Percentiles rank a stretch among this genome's conserved stretches.
These are phyloP conservation scores for Cheumatopsyche charites DNA, from an alignment of 1,140 invertebrate genomes.

Conservation along the genomic window DNA sequence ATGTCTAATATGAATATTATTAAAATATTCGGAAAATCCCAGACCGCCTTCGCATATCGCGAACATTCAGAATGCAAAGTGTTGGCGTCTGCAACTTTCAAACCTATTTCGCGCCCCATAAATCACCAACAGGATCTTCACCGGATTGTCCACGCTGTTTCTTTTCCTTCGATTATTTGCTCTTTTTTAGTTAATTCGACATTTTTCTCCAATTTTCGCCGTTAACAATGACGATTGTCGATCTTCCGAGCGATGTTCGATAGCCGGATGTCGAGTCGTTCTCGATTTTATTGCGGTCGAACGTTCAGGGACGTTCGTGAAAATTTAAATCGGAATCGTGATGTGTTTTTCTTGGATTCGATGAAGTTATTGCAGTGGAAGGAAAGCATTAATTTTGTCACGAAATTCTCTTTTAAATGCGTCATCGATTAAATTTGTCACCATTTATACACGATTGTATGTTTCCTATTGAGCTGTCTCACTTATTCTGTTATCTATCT, in stretches of 20 bases:
- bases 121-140: slow-evolving; percentile 23
- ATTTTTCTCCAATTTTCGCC: not conserved
- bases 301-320: not conserved
- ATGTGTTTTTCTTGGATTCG: no score
- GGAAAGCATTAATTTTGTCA: no score
- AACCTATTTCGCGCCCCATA: slow-evolving; percentile 23
- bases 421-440: no score
- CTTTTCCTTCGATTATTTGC: not conserved
- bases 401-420: no score
- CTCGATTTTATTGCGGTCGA: not conserved
- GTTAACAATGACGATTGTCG: not conserved
- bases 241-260: not conserved
- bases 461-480: no score
- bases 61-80: slow-evolving; percentile 9
- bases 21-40: slow-evolving; percentile 15
- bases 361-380: no score
- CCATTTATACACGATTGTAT: no score
- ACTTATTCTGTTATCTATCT: no score
- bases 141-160: not conserved
- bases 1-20: not conserved
- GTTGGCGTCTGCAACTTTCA: slow-evolving; percentile 25
- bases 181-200: not conserved
- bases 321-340: not conserved
- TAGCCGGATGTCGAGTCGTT: not conserved
- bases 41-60: slow-evolving; percentile 10